phyloP scores from a whole-genome alignment of 1,140 invertebrate genomes.

The Drosophila nebulosa region DNA sequence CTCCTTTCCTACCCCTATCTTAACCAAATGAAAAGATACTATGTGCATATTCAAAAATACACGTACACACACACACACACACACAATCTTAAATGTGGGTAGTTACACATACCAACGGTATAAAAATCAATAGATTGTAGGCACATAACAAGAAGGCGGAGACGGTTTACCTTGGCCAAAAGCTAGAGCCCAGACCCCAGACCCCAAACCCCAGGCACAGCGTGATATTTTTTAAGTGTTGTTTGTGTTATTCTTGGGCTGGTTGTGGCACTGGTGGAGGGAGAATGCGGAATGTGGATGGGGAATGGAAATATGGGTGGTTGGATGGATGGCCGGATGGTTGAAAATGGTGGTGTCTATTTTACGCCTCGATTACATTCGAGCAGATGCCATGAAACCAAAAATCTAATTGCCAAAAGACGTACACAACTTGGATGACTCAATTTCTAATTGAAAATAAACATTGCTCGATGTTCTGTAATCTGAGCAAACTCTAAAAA shows the following conservation, averaged over 20 bases:
- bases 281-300: slow-evolving; percentile 14
- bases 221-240: slow-evolving; percentile 71
- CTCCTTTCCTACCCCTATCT: not conserved
- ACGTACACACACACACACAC: slow-evolving; percentile 11
- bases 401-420: slow-evolving; percentile 74
- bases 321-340: slow-evolving; percentile 13
- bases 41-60: slow-evolving; percentile 33
- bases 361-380: slow-evolving; percentile 61
- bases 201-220: slow-evolving; percentile 55
- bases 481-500: slow-evolving; percentile 12
- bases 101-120: slow-evolving; percentile 18
- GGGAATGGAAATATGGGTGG: slow-evolving; percentile 6
- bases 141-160: slow-evolving; percentile 52
- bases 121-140: slow-evolving; percentile 68
- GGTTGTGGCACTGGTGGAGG: not conserved
- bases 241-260: slow-evolving; percentile 39
- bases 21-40: not conserved
- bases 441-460: slow-evolving; percentile 73
- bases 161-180: slow-evolving; percentile 63
- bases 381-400: slow-evolving; percentile 62
- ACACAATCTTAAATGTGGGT: slow-evolving; percentile 1
- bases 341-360: slow-evolving; percentile 50
- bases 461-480: slow-evolving; percentile 40
- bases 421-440: slow-evolving; percentile 40
- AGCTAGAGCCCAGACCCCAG: slow-evolving; percentile 22